These are phyloP conservation scores for Drosophila pectinifera DNA, from an alignment of 1,140 invertebrate species.

Conservation along the genomic window DNA sequence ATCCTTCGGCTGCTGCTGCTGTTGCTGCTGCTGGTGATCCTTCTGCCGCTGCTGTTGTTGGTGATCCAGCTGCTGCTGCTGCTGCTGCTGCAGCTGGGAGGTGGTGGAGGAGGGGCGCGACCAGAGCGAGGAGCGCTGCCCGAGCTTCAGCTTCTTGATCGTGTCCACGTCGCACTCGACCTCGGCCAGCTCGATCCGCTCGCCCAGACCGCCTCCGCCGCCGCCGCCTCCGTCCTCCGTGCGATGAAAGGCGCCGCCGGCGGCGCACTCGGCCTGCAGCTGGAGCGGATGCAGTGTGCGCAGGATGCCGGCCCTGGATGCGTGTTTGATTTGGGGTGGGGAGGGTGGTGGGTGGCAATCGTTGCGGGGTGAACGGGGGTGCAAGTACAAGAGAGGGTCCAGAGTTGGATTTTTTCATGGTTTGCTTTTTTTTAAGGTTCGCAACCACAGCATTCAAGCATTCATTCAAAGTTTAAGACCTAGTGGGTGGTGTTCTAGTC, in stretches of 20 bases:
- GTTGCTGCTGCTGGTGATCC: constrained; percentile 84
- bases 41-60: constrained; percentile 70
- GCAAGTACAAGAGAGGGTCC: constrained; percentile 65
- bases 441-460: constrained; percentile 74
- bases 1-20: constrained; percentile 64
- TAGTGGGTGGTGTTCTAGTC: constrained; percentile 67
- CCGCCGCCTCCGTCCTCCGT: constrained; percentile 75
- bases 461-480: constrained; percentile 66
- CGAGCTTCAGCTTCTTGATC: constrained; percentile 90
- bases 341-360: constrained; percentile 42
- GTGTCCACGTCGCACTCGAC: constrained; percentile 91
- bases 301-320: constrained; percentile 86
- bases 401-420: constrained; percentile 55
- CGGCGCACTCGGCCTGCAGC: constrained; percentile 80
- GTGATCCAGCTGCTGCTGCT: constrained; percentile 80
- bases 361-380: constrained; percentile 53
- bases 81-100: constrained; percentile 86
- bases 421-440: constrained; percentile 28
- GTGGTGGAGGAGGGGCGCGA: constrained; percentile 87
- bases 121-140: constrained; percentile 90
- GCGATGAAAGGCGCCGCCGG: constrained; percentile 68
- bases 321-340: constrained; percentile 32
- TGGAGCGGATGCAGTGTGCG: constrained; percentile 87
- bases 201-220: constrained; percentile 64
- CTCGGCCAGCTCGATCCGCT: constrained; percentile 87